These are phyloP conservation scores for Myiozetetes cayanensis DNA, from an alignment of 2,113 vertebrate species.

Conservation along the genomic window DNA sequence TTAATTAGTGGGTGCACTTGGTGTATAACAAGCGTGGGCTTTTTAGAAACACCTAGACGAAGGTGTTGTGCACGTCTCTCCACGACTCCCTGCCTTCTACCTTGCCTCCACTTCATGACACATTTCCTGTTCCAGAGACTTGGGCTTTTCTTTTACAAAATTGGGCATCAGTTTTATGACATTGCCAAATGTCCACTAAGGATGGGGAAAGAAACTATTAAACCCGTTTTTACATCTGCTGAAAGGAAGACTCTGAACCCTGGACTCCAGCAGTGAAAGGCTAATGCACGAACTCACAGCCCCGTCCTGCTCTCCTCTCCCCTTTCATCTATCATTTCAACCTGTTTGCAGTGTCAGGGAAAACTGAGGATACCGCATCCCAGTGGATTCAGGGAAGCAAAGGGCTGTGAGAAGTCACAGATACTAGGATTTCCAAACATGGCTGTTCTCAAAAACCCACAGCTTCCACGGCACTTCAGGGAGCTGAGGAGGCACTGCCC, in stretches of 20 bases:
- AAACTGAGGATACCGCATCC: neutral
- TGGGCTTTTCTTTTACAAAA: neutral
- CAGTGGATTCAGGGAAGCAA: neutral
- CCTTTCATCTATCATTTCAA: conserved; percentile 28
- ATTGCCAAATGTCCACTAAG: neutral
- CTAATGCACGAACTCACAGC: neutral
- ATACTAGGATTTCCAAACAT: neutral
- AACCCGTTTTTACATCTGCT: conserved; percentile 7
- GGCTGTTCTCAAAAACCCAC: neutral
- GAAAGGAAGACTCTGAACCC: neutral
- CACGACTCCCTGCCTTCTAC: neutral
- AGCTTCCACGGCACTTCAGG: neutral
- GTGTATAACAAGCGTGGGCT: conserved; percentile 1
- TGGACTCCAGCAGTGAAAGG: conserved; percentile 15
- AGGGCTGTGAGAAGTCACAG: neutral
- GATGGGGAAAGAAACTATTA: neutral
- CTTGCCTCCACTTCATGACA: neutral
- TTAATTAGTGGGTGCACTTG: conserved; percentile 63
- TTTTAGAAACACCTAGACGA: conserved; percentile 5
- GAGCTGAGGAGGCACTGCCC: rapidly evolving
- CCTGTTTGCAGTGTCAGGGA: conserved; percentile 32
- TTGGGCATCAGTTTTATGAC: neutral
- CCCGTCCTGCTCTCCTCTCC: neutral
- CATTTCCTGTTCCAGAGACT: neutral
- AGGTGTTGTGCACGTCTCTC: neutral